These are phyloP conservation scores for Podarcis muralis DNA, from an alignment of 2,113 vertebrate species.

Conservation along the genomic window DNA sequence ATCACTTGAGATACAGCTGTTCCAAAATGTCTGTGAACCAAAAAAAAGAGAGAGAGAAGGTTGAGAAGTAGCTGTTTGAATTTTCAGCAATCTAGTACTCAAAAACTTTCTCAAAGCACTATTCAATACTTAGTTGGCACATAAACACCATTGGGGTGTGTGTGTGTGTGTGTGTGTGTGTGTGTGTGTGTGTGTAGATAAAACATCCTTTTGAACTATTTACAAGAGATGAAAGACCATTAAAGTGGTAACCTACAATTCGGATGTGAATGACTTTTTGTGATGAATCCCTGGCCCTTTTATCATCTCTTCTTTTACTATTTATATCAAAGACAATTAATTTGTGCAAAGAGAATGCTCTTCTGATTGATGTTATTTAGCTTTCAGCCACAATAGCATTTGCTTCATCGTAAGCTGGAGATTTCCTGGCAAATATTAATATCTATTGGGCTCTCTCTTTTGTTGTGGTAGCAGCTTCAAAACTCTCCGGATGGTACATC, in stretches of 20 bases:
- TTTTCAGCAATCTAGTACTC: slow-evolving; percentile 29
- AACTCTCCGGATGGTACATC: not conserved
- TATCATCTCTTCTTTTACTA: not conserved
- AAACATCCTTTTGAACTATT: slow-evolving; percentile 26
- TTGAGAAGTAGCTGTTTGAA: not conserved
- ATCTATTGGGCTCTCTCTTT: not conserved
- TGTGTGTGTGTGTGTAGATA: too few species aligned
- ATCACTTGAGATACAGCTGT: slow-evolving; percentile 7
- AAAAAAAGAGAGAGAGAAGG: not conserved
- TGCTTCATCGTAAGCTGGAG: not conserved
- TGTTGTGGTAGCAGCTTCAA: not conserved
- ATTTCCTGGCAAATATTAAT: not conserved
- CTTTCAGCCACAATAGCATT: not conserved
- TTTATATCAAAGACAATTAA: not conserved
- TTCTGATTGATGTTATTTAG: slow-evolving; percentile 11
- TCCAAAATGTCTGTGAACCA: slow-evolving; percentile 28
- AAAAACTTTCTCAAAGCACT: slow-evolving; percentile 20
- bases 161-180: not conserved
- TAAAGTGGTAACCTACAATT: slow-evolving; percentile 6
- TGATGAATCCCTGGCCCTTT: not conserved
- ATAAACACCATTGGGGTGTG: not conserved
- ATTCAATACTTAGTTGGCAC: not conserved
- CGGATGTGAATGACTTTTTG: not conserved
- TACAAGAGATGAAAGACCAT: not conserved
- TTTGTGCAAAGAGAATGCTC: slow-evolving; percentile 11